Conservation (phyloP, 1,140 invertebrate genomes). For the Cydia pomonella region DNA sequence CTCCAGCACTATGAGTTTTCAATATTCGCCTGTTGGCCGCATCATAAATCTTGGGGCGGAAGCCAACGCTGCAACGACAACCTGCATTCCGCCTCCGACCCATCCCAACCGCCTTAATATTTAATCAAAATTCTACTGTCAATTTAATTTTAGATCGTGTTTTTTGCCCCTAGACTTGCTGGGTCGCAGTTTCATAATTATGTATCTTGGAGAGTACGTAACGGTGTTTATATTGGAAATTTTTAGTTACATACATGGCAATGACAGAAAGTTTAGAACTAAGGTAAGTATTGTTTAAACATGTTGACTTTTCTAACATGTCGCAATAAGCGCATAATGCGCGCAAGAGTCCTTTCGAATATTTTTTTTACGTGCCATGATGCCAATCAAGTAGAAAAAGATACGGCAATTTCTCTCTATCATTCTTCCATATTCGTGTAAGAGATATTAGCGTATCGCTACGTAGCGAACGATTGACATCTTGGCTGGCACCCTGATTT, state of each 20-base stretch:
- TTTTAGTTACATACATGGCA: not conserved
- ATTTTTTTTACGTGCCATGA: no score
- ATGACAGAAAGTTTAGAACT: not conserved
- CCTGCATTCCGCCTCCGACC: slow-evolving; percentile 25
- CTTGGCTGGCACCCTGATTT: no score
- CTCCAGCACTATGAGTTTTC: slow-evolving; percentile 26
- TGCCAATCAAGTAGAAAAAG: no score
- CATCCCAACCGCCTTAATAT: slow-evolving; percentile 27
- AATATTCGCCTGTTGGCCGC: slow-evolving; percentile 31
- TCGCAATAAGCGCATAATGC: no score
- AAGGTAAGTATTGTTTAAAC: no score
- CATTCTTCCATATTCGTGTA: no score
- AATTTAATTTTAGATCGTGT: slow-evolving; percentile 8
- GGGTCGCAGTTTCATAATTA: not conserved
- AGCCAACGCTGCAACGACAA: slow-evolving; percentile 18
- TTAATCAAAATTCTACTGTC: slow-evolving; percentile 30
- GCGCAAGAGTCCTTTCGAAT: no score
- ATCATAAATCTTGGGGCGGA: slow-evolving; percentile 29
- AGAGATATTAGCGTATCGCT: no score
- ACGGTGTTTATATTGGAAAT: not conserved
- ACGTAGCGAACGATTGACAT: no score
- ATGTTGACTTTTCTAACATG: no score
- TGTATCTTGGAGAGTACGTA: not conserved
- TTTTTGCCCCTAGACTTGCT: not conserved
- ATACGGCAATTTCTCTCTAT: no score